Evolutionary conservation across 2,113 vertebrate species (phyloP).

Genomic region (Vireo altiloquus): DNA sequence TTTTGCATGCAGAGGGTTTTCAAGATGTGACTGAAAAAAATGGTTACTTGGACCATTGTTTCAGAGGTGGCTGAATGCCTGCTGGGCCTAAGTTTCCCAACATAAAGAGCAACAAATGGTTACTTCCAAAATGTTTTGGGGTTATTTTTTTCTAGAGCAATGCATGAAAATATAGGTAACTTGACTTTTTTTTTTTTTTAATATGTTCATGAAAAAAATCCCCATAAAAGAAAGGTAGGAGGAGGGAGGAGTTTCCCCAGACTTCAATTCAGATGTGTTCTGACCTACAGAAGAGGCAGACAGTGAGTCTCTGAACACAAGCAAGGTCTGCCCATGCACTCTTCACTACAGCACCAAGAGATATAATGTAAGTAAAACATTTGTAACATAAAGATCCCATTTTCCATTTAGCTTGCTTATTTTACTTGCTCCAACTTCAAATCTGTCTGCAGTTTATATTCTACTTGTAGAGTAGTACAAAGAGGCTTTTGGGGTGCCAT

Average conservation of each 20-base stretch:
- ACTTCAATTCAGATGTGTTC: background rate
- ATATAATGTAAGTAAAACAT: background rate
- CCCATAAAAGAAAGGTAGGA: background rate
- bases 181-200: too few relatives aligned
- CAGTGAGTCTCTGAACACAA: background rate
- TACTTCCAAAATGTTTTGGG: background rate
- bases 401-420: background rate
- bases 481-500: background rate
- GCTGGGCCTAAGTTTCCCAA: background rate
- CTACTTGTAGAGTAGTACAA: background rate
- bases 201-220: background rate
- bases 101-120: background rate
- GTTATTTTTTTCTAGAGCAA: background rate
- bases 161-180: background rate
- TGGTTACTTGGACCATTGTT: background rate
- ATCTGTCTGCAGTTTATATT: background rate
- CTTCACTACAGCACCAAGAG: background rate
- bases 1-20: background rate
- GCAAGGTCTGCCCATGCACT: accelerated
- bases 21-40: background rate
- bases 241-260: background rate
- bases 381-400: background rate
- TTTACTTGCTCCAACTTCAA: background rate
- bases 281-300: background rate
- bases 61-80: background rate